Conservation (phyloP, 1,140 invertebrate genomes). For the Macrobrachium rosenbergii region DNA sequence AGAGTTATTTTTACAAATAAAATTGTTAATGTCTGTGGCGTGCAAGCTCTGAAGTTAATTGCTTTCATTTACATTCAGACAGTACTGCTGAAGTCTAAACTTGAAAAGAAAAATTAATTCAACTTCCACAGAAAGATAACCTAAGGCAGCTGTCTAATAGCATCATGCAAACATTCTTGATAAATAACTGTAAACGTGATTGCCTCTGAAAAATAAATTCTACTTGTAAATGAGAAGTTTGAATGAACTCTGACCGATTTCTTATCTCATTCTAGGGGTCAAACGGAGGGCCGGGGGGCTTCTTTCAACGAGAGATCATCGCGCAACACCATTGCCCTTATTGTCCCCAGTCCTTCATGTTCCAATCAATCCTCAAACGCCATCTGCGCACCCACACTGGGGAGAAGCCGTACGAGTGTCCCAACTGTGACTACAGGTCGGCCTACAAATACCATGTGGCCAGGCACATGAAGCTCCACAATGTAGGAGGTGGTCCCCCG, state of each 20-base stretch:
- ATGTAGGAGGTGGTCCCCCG: background rate
- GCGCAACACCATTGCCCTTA: slow-evolving; percentile 43
- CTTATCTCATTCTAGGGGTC: slow-evolving; percentile 40
- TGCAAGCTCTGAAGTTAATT: too few relatives aligned
- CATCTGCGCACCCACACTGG: slow-evolving; percentile 45
- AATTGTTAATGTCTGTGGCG: too few relatives aligned
- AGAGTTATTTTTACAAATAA: too few relatives aligned
- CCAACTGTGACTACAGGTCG: slow-evolving; percentile 39
- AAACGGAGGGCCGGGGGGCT: slow-evolving; percentile 38
- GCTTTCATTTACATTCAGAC: too few relatives aligned
- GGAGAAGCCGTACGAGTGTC: slow-evolving; percentile 47
- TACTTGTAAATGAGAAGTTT: background rate
- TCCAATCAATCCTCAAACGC: slow-evolving; percentile 52
- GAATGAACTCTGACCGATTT: slow-evolving; percentile 25
- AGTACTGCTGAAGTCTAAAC: too few relatives aligned
- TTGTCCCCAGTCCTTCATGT: slow-evolving; percentile 46
- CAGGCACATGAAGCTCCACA: slow-evolving; percentile 42
- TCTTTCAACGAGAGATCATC: slow-evolving; percentile 5
- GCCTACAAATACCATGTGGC: slow-evolving; percentile 52
- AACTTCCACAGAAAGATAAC: too few relatives aligned
- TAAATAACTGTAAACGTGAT: too few relatives aligned
- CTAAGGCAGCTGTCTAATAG: too few relatives aligned
- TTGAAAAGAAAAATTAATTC: too few relatives aligned
- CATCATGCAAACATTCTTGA: too few relatives aligned
- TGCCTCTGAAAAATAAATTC: background rate